These are phyloP conservation scores for Xestoiulus laeticollis DNA, from an alignment of 2,888 invertebrate genomes.

Conservation along the genomic window DNA sequence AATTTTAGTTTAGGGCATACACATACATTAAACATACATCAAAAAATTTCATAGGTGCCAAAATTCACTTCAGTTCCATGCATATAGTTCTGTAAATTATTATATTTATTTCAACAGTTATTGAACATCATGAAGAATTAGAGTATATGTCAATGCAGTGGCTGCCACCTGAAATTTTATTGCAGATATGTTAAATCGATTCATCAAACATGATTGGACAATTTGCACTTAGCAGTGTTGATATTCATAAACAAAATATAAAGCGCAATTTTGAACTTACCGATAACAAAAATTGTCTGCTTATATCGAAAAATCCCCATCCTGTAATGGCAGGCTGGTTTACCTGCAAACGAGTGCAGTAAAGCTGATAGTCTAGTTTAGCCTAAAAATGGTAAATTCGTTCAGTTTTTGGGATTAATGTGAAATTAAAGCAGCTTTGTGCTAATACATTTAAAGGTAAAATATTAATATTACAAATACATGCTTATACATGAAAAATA, in stretches of 20 bases:
- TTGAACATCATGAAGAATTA: not conserved
- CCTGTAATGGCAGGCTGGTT: not conserved
- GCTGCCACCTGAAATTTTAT: not conserved
- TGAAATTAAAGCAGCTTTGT: too few relatives aligned
- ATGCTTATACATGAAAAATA: not conserved
- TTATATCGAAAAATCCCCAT: constrained; percentile 35
- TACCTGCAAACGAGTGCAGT: constrained; percentile 10
- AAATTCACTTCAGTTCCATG: too few relatives aligned
- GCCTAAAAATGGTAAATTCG: not conserved
- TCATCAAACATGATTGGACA: not conserved
- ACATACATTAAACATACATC: too few relatives aligned
- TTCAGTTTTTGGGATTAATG: too few relatives aligned
- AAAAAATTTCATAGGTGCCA: too few relatives aligned
- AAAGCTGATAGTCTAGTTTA: constrained; percentile 42
- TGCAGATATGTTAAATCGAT: not conserved
- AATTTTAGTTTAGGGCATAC: too few relatives aligned
- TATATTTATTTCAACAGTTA: too few relatives aligned
- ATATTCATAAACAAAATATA: too few relatives aligned
- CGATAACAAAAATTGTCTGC: constrained; percentile 14
- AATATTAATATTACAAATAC: not conserved
- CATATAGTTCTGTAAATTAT: too few relatives aligned
- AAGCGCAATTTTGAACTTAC: not conserved
- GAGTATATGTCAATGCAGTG: not conserved
- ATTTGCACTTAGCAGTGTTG: too few relatives aligned
- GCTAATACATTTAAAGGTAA: too few relatives aligned